These are phyloP conservation scores for Coelogynopora nodosa DNA, from an alignment of 2,888 invertebrate species.

Conservation along the genomic window DNA sequence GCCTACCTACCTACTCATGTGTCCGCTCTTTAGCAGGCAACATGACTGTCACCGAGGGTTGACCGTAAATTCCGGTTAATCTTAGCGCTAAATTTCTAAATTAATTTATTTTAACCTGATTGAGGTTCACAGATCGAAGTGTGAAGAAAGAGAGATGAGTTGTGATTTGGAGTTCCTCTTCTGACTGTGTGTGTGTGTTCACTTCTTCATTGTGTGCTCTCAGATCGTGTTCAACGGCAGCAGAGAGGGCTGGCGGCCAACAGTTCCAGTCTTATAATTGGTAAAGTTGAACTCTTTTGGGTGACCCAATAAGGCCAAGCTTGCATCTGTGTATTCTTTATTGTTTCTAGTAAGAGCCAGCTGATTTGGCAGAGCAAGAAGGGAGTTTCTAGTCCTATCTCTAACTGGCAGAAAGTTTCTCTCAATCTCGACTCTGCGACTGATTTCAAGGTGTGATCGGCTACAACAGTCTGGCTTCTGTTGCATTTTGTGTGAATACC, in stretches of 20 bases:
- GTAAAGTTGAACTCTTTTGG: neutral
- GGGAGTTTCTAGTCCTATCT: neutral
- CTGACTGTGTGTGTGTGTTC: neutral
- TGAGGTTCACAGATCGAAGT: neutral
- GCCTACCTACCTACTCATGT: too few relatives aligned
- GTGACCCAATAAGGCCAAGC: too few relatives aligned
- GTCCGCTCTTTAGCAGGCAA: neutral
- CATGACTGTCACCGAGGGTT: neutral
- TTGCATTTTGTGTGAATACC: neutral
- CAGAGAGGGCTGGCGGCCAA: conserved; percentile 10
- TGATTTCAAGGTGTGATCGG: conserved; percentile 22
- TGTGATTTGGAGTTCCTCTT: neutral
- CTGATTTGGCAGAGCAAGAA: neutral
- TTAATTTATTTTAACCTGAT: too few relatives aligned
- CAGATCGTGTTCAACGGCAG: conserved; percentile 3
- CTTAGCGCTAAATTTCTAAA: too few relatives aligned
- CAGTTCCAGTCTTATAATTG: conserved; percentile 18
- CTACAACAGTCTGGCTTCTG: neutral
- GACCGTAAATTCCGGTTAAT: conserved; percentile 15
- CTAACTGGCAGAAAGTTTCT: conserved; percentile 7
- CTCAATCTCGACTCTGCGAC: neutral
- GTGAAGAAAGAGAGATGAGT: too few relatives aligned
- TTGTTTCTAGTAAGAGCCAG: neutral
- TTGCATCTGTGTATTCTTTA: neutral
- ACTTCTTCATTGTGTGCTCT: too few relatives aligned